phyloP scores from a whole-genome alignment of 1,140 invertebrate species.

The Scylla paramamosain region DNA sequence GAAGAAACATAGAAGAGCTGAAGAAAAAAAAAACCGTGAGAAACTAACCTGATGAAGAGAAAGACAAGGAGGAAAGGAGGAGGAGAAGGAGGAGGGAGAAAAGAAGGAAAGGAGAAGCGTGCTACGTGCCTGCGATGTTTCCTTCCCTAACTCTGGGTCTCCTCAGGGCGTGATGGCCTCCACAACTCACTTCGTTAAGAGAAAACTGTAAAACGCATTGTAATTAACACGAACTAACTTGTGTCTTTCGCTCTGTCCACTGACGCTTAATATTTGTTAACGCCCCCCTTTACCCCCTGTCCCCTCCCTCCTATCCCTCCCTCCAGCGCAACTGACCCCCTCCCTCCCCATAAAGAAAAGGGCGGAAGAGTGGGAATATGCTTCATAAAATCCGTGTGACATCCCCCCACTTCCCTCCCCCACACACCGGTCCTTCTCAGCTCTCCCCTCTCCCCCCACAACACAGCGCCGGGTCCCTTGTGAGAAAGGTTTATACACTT shows the following conservation, averaged over 20 bases:
- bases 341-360: conserved; percentile 30
- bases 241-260: conserved; percentile 30
- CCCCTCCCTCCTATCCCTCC: not conserved
- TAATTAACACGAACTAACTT: conserved; percentile 37
- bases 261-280: conserved; percentile 30
- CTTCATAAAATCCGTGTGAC: conserved; percentile 25
- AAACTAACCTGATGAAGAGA: not conserved
- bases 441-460: not conserved
- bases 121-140: not conserved
- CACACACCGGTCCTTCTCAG: not conserved
- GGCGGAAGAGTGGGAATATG: conserved; percentile 1
- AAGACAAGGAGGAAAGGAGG: not conserved
- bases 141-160: too few species aligned
- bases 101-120: not conserved
- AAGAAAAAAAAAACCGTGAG: too few species aligned
- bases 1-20: too few species aligned
- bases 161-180: not conserved
- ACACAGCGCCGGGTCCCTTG: not conserved
- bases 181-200: conserved; percentile 31
- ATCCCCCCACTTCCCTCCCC: not conserved
- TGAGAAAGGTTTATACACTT: conserved; percentile 29
- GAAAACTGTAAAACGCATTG: conserved; percentile 33
- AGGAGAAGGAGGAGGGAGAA: not conserved
- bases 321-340: not conserved
- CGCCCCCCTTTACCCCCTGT: not conserved